Conservation (phyloP, 2,797 vertebrate species). For the Mallotus villosus region DNA sequence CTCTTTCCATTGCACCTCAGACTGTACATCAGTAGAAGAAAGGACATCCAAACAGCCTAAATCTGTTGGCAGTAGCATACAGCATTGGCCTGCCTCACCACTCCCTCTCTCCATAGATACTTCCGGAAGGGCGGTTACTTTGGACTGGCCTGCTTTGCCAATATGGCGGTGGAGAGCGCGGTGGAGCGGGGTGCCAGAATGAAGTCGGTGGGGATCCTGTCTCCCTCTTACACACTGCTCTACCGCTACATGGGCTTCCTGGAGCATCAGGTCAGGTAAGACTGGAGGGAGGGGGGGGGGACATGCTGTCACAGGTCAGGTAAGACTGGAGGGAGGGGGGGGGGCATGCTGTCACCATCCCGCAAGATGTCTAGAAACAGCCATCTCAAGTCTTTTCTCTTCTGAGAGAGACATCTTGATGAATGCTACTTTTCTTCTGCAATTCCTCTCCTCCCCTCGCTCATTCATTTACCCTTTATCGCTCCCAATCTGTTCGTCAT, state of each 20-base stretch:
- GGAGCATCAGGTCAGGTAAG: constrained; percentile 96
- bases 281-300: constrained; percentile 18
- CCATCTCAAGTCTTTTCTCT: too few species aligned
- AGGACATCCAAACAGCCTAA: too few species aligned
- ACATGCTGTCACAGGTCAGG: constrained; percentile 84
- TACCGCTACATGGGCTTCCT: constrained; percentile 96
- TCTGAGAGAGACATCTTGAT: background rate
- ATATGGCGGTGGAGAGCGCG: constrained; percentile 93
- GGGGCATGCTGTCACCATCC: background rate
- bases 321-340: constrained; percentile 58
- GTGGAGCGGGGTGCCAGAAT: constrained; percentile 91
- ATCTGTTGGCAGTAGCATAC: constrained; percentile 31
- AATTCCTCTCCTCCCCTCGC: background rate
- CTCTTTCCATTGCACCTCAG: too few species aligned
- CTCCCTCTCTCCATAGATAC: constrained; percentile 73
- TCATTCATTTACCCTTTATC: background rate
- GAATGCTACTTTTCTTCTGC: background rate
- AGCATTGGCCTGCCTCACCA: constrained; percentile 48
- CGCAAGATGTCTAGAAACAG: background rate
- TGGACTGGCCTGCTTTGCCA: constrained; percentile 93
- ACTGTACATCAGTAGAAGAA: too few species aligned
- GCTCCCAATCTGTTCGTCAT: background rate
- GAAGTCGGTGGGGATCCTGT: constrained; percentile 95
- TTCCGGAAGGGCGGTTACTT: constrained; percentile 93
- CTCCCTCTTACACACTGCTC: constrained; percentile 90